Conservation (phyloP, 35 echinoderm and acorn worm species). For the Diadema setosum region DNA sequence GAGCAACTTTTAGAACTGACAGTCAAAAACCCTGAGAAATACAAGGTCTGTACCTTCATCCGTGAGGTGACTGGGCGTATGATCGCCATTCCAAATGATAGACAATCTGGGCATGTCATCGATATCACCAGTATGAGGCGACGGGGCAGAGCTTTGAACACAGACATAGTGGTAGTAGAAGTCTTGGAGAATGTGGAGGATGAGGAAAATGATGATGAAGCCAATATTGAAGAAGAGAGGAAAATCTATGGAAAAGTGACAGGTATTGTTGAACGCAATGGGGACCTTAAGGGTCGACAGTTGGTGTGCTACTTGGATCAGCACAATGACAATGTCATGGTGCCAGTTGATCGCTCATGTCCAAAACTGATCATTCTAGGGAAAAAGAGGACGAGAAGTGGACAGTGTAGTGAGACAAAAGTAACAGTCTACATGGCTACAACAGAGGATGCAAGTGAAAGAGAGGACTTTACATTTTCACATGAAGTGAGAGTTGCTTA, state of each 20-base stretch:
- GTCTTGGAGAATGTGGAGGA: conserved; percentile 48
- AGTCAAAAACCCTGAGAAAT: conserved; percentile 32
- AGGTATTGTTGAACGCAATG: conserved; percentile 57
- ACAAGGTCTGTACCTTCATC: conserved; percentile 58
- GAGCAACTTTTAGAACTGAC: conserved; percentile 30
- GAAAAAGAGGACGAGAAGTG: background rate
- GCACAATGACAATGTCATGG: conserved; percentile 74
- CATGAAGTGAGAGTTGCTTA: conserved; percentile 31
- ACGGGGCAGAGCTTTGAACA: conserved; percentile 55
- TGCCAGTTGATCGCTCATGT: conserved; percentile 71
- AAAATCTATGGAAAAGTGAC: conserved; percentile 76
- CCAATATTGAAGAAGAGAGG: background rate
- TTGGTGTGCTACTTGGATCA: conserved; percentile 88
- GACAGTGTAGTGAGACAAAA: background rate
- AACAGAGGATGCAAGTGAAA: background rate
- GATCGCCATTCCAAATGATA: conserved; percentile 61
- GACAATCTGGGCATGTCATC: conserved; percentile 37
- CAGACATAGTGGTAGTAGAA: conserved; percentile 65
- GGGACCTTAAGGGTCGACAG: conserved; percentile 57
- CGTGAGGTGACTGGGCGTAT: conserved; percentile 53
- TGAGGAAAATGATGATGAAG: background rate
- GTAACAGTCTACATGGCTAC: conserved; percentile 23
- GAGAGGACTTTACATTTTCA: too few relatives aligned
- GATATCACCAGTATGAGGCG: conserved; percentile 54
- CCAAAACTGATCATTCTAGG: conserved; percentile 67